These are phyloP conservation scores for Drosophila mulleri DNA, from an alignment of 2,888 invertebrate genomes.

Conservation along the genomic window DNA sequence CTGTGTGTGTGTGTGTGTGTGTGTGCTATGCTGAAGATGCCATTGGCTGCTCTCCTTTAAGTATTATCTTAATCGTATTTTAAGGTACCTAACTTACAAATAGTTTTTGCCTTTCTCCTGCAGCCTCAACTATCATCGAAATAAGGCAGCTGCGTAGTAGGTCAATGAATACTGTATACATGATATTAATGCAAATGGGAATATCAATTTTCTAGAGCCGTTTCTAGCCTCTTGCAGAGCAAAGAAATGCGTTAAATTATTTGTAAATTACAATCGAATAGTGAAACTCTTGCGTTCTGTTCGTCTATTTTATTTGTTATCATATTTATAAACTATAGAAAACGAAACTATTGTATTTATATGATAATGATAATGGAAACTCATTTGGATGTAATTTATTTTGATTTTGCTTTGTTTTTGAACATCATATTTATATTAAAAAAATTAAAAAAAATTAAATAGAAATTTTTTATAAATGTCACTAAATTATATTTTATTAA, in stretches of 20 bases:
- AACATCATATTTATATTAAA: too few relatives aligned
- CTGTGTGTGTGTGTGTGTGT: constrained; percentile 28
- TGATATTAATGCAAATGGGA: constrained; percentile 7
- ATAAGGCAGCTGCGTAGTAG: neutral
- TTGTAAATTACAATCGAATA: neutral
- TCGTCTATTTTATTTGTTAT: too few relatives aligned
- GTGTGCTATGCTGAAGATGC: constrained; percentile 40
- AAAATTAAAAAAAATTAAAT: too few relatives aligned
- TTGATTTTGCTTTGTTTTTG: too few relatives aligned
- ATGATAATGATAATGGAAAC: too few relatives aligned
- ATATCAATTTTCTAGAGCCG: neutral
- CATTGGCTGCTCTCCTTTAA: constrained; percentile 40
- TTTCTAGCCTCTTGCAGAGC: neutral
- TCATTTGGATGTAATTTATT: too few relatives aligned
- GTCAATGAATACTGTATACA: neutral
- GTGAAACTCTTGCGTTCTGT: too few relatives aligned
- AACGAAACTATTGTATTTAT: neutral
- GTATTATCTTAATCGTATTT: constrained; percentile 44
- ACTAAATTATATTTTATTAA: too few relatives aligned
- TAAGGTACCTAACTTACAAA: constrained; percentile 85
- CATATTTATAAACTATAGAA: neutral
- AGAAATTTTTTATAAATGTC: too few relatives aligned
- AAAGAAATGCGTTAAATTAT: neutral
- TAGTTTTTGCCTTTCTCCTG: constrained; percentile 65
- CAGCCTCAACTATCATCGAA: constrained; percentile 8